Evolutionary conservation across 2,888 invertebrate species (phyloP).

Genomic region (Cartodere bifasciata): DNA sequence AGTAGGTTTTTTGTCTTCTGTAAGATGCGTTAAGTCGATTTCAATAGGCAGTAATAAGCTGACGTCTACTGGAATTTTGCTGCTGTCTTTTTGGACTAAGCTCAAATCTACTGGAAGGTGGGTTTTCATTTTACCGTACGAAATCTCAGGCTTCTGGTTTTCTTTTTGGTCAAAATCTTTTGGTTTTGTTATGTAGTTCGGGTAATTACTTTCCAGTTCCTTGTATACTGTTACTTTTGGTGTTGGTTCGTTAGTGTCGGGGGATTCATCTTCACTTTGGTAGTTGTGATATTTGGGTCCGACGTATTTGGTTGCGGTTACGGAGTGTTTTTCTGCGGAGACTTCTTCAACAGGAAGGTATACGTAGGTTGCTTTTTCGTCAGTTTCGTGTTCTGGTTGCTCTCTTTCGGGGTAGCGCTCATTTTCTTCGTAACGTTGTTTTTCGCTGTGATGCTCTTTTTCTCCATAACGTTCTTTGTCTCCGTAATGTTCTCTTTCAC

Average conservation of each 20-base stretch:
- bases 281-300: no score
- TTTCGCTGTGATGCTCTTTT: no score
- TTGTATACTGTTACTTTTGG: background rate
- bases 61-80: slow-evolving; percentile 24
- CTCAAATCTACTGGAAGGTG: slow-evolving; percentile 23
- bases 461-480: background rate
- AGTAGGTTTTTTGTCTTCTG: no score
- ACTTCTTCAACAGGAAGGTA: no score
- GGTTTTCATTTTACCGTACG: no score
- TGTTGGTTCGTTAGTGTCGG: no score
- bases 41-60: slow-evolving; percentile 17
- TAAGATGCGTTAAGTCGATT: slow-evolving; percentile 10
- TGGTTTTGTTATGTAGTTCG: slow-evolving; percentile 3
- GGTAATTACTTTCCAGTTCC: background rate
- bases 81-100: slow-evolving; percentile 17
- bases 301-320: no score
- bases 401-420: no score
- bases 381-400: no score
- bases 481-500: background rate
- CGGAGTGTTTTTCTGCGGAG: no score
- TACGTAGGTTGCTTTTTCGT: no score
- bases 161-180: slow-evolving; percentile 9
- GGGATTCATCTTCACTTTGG: slow-evolving; percentile 1
- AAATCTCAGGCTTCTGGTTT: slow-evolving; percentile 7
- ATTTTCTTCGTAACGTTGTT: no score